Conservation (phyloP, 2,797 vertebrate species). For the Margarornis squamiger region DNA sequence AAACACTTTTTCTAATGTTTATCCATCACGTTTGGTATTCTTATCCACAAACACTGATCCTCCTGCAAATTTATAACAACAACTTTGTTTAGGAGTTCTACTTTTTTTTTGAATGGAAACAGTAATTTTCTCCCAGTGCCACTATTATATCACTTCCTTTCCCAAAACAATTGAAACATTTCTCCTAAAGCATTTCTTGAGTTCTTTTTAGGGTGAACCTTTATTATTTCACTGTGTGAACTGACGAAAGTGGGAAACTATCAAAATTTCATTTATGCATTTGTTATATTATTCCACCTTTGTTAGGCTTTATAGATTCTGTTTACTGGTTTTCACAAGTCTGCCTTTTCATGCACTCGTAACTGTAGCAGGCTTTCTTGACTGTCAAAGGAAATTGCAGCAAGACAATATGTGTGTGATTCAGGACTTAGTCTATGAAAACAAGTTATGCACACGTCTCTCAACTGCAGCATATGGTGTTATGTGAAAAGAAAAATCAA, state of each 20-base stretch:
- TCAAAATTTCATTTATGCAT: background rate
- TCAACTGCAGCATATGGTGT: slow-evolving; percentile 48
- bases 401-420: slow-evolving; percentile 4
- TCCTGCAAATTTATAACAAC: background rate
- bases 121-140: background rate
- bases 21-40: background rate
- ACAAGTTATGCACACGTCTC: slow-evolving; percentile 45
- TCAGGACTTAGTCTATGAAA: slow-evolving; percentile 1
- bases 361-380: background rate
- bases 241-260: background rate
- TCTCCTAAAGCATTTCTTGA: background rate
- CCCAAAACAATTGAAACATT: background rate
- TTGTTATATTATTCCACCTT: background rate
- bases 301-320: background rate
- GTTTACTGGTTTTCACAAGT: background rate
- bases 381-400: slow-evolving; percentile 45
- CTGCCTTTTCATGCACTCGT: background rate
- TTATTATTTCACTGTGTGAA: background rate
- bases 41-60: background rate
- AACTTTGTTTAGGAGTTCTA: background rate
- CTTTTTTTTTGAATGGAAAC: background rate
- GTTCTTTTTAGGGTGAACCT: background rate
- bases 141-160: background rate
- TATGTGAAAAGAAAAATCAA: slow-evolving; percentile 55
- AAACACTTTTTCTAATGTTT: background rate